A percentile compares a stretch with the other conserved stretches of the same genome.
Conservation (phyloP, 2,797 vertebrate species). For the Gobio occitaniae region DNA sequence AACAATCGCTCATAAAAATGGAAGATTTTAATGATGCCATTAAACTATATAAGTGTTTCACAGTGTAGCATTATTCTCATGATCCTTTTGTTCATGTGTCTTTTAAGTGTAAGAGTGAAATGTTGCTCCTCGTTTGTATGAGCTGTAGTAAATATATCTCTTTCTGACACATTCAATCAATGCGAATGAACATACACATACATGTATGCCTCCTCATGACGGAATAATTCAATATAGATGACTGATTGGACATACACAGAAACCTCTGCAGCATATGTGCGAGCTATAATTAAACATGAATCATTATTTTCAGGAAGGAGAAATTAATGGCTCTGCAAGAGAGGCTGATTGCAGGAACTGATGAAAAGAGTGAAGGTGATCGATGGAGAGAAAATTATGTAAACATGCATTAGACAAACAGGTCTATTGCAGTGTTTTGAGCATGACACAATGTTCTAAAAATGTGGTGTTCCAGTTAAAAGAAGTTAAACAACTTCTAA, state of each 20-base stretch:
- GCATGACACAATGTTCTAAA: not conserved
- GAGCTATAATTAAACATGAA: constrained; percentile 67
- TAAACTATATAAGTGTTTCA: not conserved
- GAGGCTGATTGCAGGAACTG: constrained; percentile 58
- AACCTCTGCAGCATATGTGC: constrained; percentile 61
- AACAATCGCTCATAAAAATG: constrained; percentile 15
- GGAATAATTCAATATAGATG: not conserved
- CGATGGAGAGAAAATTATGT: not conserved
- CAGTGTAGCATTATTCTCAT: not conserved
- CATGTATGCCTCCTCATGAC: not conserved
- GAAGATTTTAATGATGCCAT: constrained; percentile 13
- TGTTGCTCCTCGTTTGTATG: not conserved
- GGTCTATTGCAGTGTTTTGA: not conserved
- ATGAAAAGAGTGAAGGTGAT: constrained; percentile 36
- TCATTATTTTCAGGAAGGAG: constrained; percentile 66
- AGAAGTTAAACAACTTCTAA: not conserved
- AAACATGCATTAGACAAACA: not conserved
- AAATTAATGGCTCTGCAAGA: constrained; percentile 55
- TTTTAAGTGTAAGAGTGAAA: not conserved
- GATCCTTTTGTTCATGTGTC: not conserved
- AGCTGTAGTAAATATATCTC: not conserved
- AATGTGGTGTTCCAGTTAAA: not conserved
- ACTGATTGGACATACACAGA: constrained; percentile 19
- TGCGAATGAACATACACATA: not conserved
- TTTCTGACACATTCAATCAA: not conserved